These are phyloP conservation scores for Azorinus chamasolen DNA, from an alignment of 2,888 invertebrate species.

Conservation along the genomic window DNA sequence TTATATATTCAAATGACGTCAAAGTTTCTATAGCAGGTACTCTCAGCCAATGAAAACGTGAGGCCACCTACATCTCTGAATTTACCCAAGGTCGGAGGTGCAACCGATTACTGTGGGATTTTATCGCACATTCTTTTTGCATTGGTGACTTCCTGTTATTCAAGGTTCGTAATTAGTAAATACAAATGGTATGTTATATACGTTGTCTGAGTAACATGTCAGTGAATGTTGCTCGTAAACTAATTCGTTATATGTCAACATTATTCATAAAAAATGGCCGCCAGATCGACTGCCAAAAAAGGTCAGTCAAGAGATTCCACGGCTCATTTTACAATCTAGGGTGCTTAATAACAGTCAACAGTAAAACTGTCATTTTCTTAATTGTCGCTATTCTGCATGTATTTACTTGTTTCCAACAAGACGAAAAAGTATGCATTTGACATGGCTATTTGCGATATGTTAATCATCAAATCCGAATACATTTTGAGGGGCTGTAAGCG, in stretches of 20 bases:
- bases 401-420: too few species aligned
- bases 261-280: background rate
- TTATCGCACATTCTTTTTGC: slow-evolving; percentile 6
- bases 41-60: slow-evolving; percentile 40
- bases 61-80: slow-evolving; percentile 40
- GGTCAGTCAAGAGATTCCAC: background rate
- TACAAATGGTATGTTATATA: too few species aligned
- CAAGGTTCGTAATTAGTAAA: slow-evolving; percentile 1
- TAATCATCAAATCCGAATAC: too few species aligned
- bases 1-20: slow-evolving; percentile 57
- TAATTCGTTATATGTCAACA: too few species aligned
- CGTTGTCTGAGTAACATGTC: background rate
- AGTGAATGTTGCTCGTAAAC: background rate
- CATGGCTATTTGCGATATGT: too few species aligned
- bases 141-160: background rate
- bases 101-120: slow-evolving; percentile 23
- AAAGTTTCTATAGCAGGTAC: slow-evolving; percentile 55
- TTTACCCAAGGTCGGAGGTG: slow-evolving; percentile 54
- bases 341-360: too few species aligned
- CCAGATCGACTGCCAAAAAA: background rate
- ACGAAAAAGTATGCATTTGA: too few species aligned
- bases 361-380: too few species aligned
- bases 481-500: too few species aligned
- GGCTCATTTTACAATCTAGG: too few species aligned
- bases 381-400: too few species aligned